A percentile compares a stretch with the other conserved stretches of the same genome.
phyloP scores from a whole-genome alignment of 2,113 vertebrate genomes.

The Thalassoma bifasciatum region DNA sequence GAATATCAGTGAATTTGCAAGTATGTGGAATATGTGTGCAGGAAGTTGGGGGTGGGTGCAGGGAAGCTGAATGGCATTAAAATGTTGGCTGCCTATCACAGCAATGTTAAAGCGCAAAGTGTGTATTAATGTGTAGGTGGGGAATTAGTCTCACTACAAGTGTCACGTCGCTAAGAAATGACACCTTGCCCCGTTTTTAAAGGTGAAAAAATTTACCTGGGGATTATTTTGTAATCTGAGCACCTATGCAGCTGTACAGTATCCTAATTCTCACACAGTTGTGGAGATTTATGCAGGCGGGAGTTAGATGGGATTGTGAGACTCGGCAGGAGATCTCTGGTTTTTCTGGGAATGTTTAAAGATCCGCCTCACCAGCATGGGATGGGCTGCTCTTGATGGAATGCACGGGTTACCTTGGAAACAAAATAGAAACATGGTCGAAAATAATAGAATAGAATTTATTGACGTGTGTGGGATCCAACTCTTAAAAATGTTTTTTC shows the following conservation, averaged over 20 bases:
- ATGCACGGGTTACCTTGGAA: constrained; percentile 77
- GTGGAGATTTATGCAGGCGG: constrained; percentile 74
- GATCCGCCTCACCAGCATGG: constrained; percentile 57
- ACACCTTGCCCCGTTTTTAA: constrained; percentile 73
- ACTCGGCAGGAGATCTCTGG: constrained; percentile 55
- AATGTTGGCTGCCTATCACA: constrained; percentile 65
- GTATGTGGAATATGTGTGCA: constrained; percentile 36
- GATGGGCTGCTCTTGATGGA: constrained; percentile 58
- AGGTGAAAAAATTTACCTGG: constrained; percentile 78
- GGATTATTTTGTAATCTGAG: constrained; percentile 86
- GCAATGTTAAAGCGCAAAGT: constrained; percentile 58
- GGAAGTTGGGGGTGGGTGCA: constrained; percentile 44
- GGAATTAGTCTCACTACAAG: constrained; percentile 75
- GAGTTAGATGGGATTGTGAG: constrained; percentile 69
- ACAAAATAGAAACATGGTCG: constrained; percentile 78
- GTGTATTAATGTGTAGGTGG: constrained; percentile 71
- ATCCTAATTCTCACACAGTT: constrained; percentile 73
- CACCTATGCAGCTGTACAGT: constrained; percentile 67
- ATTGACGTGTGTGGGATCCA: constrained; percentile 59
- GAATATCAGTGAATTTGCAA: constrained; percentile 20
- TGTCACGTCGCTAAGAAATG: constrained; percentile 71
- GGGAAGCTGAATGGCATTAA: constrained; percentile 58
- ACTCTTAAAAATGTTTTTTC: constrained; percentile 53
- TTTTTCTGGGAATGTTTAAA: constrained; percentile 68
- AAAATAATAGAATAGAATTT: constrained; percentile 73